These are phyloP conservation scores for Ciconia boyciana DNA, from an alignment of 2,113 vertebrate genomes.

Conservation along the genomic window DNA sequence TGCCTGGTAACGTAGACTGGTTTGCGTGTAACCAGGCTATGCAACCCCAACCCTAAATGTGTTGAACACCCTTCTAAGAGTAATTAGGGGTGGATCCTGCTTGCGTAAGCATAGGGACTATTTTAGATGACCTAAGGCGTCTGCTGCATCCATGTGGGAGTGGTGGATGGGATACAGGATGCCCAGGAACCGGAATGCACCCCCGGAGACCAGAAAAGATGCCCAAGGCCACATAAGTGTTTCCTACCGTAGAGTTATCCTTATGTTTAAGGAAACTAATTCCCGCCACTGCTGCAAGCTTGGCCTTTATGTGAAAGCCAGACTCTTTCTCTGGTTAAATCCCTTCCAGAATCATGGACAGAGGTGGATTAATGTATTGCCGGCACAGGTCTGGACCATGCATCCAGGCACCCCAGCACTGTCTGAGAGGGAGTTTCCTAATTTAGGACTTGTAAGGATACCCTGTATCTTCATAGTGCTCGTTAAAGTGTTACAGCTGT, in stretches of 20 bases:
- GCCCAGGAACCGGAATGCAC: not conserved
- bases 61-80: not conserved
- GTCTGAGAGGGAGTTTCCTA: conserved; percentile 19
- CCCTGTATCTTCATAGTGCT: conserved; percentile 33
- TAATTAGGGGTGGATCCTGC: not conserved
- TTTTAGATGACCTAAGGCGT: not conserved
- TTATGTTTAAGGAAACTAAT: not conserved
- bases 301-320: not conserved
- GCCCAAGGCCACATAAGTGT: not conserved
- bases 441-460: conserved; percentile 45
- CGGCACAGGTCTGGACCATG: not conserved
- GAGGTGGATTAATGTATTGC: not conserved
- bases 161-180: not conserved
- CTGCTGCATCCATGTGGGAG: not conserved
- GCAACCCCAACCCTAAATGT: not conserved
- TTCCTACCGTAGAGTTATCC: not conserved
- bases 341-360: not conserved
- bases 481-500: conserved; percentile 56
- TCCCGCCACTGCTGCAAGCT: not conserved
- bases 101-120: not conserved
- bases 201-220: not conserved
- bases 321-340: not conserved
- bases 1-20: not conserved
- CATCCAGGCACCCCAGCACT: not conserved
- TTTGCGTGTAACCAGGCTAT: not conserved